Conservation (phyloP, 2,113 vertebrate species). For the Agelaius tricolor region DNA sequence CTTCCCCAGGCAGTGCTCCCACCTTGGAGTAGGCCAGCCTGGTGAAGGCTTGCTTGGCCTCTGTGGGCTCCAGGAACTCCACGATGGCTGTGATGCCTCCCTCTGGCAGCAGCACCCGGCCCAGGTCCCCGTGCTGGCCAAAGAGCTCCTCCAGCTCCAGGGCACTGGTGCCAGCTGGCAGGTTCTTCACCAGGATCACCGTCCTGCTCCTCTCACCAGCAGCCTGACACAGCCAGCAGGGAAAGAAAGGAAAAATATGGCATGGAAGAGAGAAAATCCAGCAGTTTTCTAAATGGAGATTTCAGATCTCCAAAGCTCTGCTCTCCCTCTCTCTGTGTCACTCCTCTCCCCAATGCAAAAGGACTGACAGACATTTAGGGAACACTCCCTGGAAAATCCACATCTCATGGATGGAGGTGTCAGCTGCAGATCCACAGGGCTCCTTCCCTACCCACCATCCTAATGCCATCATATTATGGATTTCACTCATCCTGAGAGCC, state of each 20-base stretch:
- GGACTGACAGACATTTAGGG: fast-evolving
- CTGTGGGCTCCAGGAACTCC: constrained; percentile 90
- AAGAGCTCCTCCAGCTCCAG: constrained; percentile 84
- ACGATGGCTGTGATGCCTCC: constrained; percentile 90
- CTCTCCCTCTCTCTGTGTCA: neutral
- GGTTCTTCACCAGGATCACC: constrained; percentile 93
- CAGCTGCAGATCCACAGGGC: neutral
- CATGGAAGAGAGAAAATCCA: neutral
- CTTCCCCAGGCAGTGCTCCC: neutral
- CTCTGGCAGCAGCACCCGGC: constrained; percentile 88
- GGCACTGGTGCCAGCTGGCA: constrained; percentile 77
- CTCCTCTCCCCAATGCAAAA: neutral
- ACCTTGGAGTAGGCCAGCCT: constrained; percentile 95
- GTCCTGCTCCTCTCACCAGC: constrained; percentile 84
- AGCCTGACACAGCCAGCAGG: constrained; percentile 61
- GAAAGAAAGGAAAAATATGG: neutral
- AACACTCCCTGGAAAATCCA: neutral
- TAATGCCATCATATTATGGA: fast-evolving
- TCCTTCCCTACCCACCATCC: neutral
- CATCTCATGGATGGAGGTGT: neutral
- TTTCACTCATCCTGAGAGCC: fast-evolving
- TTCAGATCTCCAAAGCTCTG: fast-evolving
- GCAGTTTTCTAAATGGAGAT: neutral
- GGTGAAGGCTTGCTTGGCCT: constrained; percentile 90
- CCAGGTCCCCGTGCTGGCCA: constrained; percentile 82